phyloP scores from a whole-genome alignment of 1,140 invertebrate species.

The Ericerus pela region DNA sequence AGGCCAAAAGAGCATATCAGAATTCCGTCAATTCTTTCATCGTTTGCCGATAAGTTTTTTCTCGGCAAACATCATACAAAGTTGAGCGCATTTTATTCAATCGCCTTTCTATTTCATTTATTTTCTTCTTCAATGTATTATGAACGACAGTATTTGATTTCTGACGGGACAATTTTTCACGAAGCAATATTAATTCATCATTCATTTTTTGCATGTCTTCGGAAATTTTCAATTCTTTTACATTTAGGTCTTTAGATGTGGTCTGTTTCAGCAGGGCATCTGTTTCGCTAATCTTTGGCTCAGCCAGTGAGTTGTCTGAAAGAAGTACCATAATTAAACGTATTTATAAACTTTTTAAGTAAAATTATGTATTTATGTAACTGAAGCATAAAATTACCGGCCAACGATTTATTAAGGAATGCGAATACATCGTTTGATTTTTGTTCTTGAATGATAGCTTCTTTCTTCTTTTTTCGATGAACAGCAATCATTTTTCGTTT shows the following conservation, averaged over 20 bases:
- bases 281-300: too few relatives aligned
- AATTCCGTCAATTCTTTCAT: slow-evolving; percentile 22
- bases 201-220: slow-evolving; percentile 53
- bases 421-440: slow-evolving; percentile 55
- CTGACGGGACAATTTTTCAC: slow-evolving; percentile 45
- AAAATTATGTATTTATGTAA: slow-evolving; percentile 18
- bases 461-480: slow-evolving; percentile 32
- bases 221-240: slow-evolving; percentile 53
- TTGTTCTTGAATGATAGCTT: slow-evolving; percentile 27
- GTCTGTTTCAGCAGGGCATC: slow-evolving; percentile 32
- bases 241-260: slow-evolving; percentile 50
- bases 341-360: slow-evolving; percentile 9
- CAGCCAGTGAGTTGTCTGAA: slow-evolving; percentile 21
- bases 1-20: too few relatives aligned
- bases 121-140: slow-evolving; percentile 41
- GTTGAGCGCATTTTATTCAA: slow-evolving; percentile 40
- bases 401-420: slow-evolving; percentile 54
- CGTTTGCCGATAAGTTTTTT: slow-evolving; percentile 19
- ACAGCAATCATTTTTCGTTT: slow-evolving; percentile 45
- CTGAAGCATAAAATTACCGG: slow-evolving; percentile 29
- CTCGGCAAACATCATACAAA: slow-evolving; percentile 39
- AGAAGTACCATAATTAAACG: background rate
- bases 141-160: slow-evolving; percentile 36
- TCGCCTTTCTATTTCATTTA: slow-evolving; percentile 43
- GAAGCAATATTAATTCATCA: slow-evolving; percentile 47